phyloP scores from a whole-genome alignment of 2,797 vertebrate genomes.

The Orestias chungarensis region DNA sequence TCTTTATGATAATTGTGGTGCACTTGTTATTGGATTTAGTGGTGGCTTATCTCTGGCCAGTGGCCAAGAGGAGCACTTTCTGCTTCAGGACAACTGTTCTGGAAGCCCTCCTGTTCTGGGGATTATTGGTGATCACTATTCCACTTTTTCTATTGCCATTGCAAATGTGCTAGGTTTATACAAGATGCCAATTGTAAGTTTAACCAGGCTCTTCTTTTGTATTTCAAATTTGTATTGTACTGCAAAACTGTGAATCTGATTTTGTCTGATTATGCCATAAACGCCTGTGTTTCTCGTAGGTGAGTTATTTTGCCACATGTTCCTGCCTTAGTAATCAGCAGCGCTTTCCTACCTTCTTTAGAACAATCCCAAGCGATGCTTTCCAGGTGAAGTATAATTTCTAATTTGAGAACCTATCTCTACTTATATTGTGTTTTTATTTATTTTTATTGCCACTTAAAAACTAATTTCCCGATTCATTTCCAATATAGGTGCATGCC shows the following conservation, averaged over 20 bases:
- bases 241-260: not conserved
- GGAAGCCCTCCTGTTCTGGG: constrained; percentile 26
- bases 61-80: constrained; percentile 47
- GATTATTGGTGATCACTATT: constrained; percentile 36
- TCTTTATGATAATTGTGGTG: constrained; percentile 78
- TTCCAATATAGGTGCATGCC: constrained; percentile 56
- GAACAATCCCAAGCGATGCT: constrained; percentile 72
- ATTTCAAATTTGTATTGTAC: not conserved
- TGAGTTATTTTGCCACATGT: constrained; percentile 63
- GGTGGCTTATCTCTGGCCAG: constrained; percentile 65
- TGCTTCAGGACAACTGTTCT: constrained; percentile 37
- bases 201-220: not conserved
- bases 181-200: constrained; percentile 29
- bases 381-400: constrained; percentile 50
- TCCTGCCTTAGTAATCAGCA: constrained; percentile 48
- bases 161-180: constrained; percentile 32
- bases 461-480: too few species aligned
- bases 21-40: constrained; percentile 70
- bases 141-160: constrained; percentile 36
- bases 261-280: not conserved
- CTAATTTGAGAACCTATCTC: not conserved
- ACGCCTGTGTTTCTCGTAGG: constrained; percentile 3
- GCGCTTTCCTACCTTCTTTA: constrained; percentile 51
- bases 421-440: too few species aligned
- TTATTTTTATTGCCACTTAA: too few species aligned